A percentile compares a stretch with the other conserved stretches of the same genome.
Conservation (phyloP, 1,140 invertebrate species). For the Papilio helenus region DNA sequence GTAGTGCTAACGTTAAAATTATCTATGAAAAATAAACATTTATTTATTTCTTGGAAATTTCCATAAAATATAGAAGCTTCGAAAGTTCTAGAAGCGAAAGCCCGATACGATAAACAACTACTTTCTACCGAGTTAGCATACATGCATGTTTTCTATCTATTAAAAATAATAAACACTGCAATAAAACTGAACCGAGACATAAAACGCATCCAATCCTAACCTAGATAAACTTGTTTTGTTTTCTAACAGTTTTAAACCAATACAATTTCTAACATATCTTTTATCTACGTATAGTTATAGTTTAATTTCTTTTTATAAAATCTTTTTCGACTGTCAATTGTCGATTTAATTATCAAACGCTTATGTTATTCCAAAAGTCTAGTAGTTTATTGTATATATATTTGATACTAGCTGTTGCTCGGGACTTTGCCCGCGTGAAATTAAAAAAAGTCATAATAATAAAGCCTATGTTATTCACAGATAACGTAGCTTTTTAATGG, state of each 20-base stretch:
- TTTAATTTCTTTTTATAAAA: background rate
- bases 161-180: conserved; percentile 22
- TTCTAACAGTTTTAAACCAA: conserved; percentile 1
- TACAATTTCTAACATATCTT: background rate
- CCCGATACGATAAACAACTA: background rate
- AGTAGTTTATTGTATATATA: too few relatives aligned
- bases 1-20: too few relatives aligned
- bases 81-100: conserved; percentile 17
- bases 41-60: background rate
- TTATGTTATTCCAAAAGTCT: too few relatives aligned
- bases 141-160: conserved; percentile 10
- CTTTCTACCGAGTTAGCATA: conserved; percentile 20
- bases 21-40: background rate
- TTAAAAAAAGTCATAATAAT: too few relatives aligned
- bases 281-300: background rate
- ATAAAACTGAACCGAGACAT: background rate
- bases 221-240: background rate
- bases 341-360: too few relatives aligned
- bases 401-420: too few relatives aligned
- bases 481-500: too few relatives aligned
- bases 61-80: background rate
- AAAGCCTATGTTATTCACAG: too few relatives aligned
- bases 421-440: too few relatives aligned
- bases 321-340: background rate
- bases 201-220: background rate